Base-by-base conservation (phyloP, 2,797 vertebrate species). In the Podarcis siculus region DNA sequence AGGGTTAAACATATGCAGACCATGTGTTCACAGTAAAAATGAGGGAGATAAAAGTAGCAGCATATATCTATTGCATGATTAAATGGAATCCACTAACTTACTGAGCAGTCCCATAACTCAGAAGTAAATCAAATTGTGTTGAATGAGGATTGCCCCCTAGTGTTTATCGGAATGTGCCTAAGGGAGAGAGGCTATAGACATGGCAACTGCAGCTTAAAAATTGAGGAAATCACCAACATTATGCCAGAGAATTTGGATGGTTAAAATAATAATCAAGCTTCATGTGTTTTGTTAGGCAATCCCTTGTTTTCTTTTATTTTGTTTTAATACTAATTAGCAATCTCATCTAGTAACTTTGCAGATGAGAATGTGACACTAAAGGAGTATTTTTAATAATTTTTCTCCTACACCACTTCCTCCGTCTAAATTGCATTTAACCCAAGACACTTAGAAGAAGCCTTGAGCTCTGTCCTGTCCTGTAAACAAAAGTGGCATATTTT, bases 401-500 rank as follows among this genome's bases (percentile, higher is more conserved):
- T 23, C 23, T 49, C 37, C 75, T 25, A 23, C 25, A 1, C 75
- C 75, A 42, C 45, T 42, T 77, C 3, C 19, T 77, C 10, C 4
- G 9, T 77, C 37, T 76, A 42, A 77, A 77, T 45, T 77, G 17
- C 19, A 8, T 85, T 78, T 79, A 55, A 88, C 27, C 19, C 78
- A 82, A 86, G 89, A 25, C 61, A 71, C 66, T 88, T 82, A 85
- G 72, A 17, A 87, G 67, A 4, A 83, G 39, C 5, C 55, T 86
- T 27, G 49, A 42, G 8, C 0, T 88, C 85, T 55, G 0, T 42
- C 23, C 39, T 1, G 0, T 73, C 27, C 39, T 1, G 0, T 73
- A 55, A 8, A 1, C 27, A 10, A 8, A 32, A 89, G 67, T 90
- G 19, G 81, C 92, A 90, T 93, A 75, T 86, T 94, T 95, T 93